Evolutionary conservation across 2,113 vertebrate genomes (phyloP), one percentile per base, ranked within the genome.

Genomic region (Pampusana beccarii): DNA sequence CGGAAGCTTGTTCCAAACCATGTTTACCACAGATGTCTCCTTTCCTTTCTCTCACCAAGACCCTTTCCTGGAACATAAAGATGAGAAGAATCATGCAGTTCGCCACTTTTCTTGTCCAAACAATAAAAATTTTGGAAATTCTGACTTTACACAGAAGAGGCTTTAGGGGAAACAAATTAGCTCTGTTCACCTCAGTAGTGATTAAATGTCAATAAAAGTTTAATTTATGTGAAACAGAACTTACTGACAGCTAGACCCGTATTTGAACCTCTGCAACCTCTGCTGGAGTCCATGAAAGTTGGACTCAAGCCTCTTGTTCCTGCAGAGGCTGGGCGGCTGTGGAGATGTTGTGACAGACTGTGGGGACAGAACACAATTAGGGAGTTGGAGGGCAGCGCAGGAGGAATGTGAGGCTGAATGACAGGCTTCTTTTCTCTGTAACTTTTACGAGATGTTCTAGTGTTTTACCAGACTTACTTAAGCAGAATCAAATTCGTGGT

Each of bases 11-110:
- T 87, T 94, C 94, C 94, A 96, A 92, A 93, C 87, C 93, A 96
- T 88, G 28, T 92, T 95, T 93, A 94, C 94, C 93, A 87, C 94
- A 96, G 88, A 90, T 92, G 88, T 95, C 85, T 95, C 79, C 87
- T 96, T 88, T 84, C 72, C 94, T 88, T 95, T 94, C 70, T 62
- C 85, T 82, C 93, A 80, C 90, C 67, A 86, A 60, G 88, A 83
- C 80, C 60, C 51, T 92, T 90, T 88, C 85, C 71, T 91, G 79
- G 90, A 90, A 93, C 24, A 40, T 54, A 42, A 80, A 73, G 51
- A 87, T 69, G 93, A 89, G 70, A 88, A 87, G 64, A 21, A 80
- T 94, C 93, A 51, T 87, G 36, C 54, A 82, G 61, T 92, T 95
- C 88, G 64, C 50, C 86, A 83, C 56, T 80, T 93, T 56, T 80